These are phyloP conservation scores for Psilopsiagon aurifrons DNA, from an alignment of 2,113 vertebrate species.

Conservation along the genomic window DNA sequence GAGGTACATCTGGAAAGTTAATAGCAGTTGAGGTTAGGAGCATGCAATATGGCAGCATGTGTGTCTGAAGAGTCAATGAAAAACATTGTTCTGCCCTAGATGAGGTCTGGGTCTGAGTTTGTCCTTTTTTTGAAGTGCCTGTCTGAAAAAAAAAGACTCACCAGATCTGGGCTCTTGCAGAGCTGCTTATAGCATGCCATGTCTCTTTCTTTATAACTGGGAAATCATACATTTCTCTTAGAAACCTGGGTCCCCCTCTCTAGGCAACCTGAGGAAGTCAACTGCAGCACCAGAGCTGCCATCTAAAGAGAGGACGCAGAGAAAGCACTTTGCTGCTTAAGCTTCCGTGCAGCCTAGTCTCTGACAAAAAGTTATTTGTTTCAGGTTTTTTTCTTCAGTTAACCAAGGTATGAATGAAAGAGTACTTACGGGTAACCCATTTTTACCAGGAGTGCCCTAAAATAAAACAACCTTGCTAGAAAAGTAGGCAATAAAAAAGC, in stretches of 20 bases:
- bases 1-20: not conserved
- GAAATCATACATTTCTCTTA: not conserved
- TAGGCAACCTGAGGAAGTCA: not conserved
- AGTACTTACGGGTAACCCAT: not conserved
- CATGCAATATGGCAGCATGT: not conserved
- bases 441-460: conserved; percentile 41
- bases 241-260: not conserved
- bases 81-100: not conserved
- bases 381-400: not conserved
- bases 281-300: not conserved
- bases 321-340: not conserved
- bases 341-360: not conserved
- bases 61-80: not conserved
- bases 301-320: not conserved
- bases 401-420: not conserved
- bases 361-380: not conserved
- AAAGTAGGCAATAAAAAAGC: not conserved
- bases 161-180: not conserved
- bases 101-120: not conserved
- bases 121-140: not conserved
- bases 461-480: not conserved
- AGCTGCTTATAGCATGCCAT: not conserved
- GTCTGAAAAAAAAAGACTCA: not conserved
- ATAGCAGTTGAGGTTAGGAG: not conserved
- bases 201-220: not conserved